Percentiles rank a stretch among this genome's conserved stretches.
Evolutionary conservation across 2,113 vertebrate genomes (phyloP).

Genomic region (Ochotona curzoniae): DNA sequence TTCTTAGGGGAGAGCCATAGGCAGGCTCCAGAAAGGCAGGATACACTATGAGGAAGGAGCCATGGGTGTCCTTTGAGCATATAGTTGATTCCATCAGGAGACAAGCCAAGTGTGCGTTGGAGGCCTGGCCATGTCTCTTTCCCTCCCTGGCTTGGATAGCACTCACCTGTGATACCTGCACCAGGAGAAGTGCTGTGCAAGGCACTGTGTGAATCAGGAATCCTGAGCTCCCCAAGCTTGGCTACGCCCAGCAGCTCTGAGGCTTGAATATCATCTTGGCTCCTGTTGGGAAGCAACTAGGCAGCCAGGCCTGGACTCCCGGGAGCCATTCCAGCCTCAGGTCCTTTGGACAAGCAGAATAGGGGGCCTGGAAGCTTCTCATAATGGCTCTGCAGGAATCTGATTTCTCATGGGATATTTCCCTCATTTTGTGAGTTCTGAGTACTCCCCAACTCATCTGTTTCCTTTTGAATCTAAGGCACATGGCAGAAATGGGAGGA

Average conservation of each 20-base stretch:
- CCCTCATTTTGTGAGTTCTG: neutral
- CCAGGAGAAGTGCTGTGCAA: neutral
- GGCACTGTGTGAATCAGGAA: neutral
- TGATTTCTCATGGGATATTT: neutral
- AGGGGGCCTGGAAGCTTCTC: neutral
- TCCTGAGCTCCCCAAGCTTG: neutral
- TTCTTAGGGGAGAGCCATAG: neutral
- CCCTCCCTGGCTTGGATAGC: conserved; percentile 25
- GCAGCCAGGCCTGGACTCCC: neutral
- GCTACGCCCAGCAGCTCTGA: neutral
- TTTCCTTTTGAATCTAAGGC: neutral
- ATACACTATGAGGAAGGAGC: neutral
- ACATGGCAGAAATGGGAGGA: neutral
- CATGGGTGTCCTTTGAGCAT: neutral
- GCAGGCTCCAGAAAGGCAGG: neutral
- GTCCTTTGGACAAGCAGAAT: neutral
- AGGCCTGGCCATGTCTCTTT: conserved; percentile 33
- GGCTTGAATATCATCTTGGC: neutral
- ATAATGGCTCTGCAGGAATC: neutral
- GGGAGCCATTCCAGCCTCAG: neutral
- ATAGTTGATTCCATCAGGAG: conserved; percentile 31
- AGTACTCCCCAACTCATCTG: neutral
- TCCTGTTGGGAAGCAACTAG: neutral
- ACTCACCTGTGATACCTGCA: conserved; percentile 25
- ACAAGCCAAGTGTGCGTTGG: conserved; percentile 53